Percentiles rank a stretch among this genome's conserved stretches.
These are phyloP conservation scores for Madoqua kirkii DNA, from an alignment of 2,113 vertebrate genomes.

Conservation along the genomic window DNA sequence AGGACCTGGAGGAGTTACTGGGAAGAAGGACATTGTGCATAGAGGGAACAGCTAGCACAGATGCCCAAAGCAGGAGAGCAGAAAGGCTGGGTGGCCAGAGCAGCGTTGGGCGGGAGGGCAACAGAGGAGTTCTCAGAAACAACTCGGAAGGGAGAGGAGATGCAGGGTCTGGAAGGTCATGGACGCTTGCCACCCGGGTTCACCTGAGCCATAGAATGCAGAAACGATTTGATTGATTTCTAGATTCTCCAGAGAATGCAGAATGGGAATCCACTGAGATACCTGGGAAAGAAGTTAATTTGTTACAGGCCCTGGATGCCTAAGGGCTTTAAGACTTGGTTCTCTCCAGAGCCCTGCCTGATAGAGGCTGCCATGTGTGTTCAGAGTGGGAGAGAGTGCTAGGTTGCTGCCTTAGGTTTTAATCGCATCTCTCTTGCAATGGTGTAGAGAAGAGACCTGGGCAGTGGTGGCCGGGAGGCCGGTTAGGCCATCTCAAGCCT, in stretches of 20 bases:
- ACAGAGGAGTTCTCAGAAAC: background rate
- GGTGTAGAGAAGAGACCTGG: no score
- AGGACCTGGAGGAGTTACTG: background rate
- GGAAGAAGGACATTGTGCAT: background rate
- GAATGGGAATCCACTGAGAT: background rate
- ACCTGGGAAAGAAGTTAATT: background rate
- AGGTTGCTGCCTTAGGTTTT: background rate
- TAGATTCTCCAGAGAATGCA: background rate
- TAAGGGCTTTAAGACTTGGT: rapidly evolving
- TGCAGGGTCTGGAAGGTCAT: background rate
- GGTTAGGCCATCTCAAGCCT: background rate
- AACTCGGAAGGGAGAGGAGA: rapidly evolving
- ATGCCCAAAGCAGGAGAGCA: background rate
- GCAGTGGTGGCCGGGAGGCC: background rate
- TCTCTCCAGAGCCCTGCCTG: background rate
- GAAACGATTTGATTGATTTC: background rate
- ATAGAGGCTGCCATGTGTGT: background rate
- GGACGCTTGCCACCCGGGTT: background rate
- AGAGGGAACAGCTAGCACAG: background rate
- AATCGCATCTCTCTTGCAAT: background rate
- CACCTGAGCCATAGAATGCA: background rate
- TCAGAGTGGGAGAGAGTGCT: background rate
- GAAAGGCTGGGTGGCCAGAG: background rate
- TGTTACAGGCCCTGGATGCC: rapidly evolving
- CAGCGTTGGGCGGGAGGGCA: background rate